Evolutionary conservation across 1,140 invertebrate genomes (phyloP).

Genomic region (Aporrectodea caliginosa): DNA sequence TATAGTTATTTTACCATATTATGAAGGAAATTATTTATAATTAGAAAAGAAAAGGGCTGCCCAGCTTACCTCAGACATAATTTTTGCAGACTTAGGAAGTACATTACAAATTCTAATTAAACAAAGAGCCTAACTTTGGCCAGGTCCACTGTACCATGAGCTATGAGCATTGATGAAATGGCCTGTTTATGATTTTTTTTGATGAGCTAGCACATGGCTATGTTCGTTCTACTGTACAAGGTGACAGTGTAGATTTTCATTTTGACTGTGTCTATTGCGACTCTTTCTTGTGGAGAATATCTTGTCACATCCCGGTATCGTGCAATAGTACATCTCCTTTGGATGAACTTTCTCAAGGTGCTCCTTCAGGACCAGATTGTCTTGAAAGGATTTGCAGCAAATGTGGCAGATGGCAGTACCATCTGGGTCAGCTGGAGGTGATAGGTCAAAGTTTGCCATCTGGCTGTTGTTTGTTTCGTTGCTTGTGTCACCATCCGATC

Average conservation of each 20-base stretch:
- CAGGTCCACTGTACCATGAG: too few species aligned
- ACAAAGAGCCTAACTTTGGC: too few species aligned
- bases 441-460: neutral
- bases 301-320: constrained; percentile 73
- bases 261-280: constrained; percentile 67
- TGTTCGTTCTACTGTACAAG: constrained; percentile 12
- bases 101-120: too few species aligned
- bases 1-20: too few species aligned
- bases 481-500: neutral
- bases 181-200: too few species aligned
- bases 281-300: constrained; percentile 73
- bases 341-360: constrained; percentile 67
- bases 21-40: too few species aligned
- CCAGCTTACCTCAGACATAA: too few species aligned
- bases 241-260: constrained; percentile 50
- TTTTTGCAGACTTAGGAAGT: too few species aligned
- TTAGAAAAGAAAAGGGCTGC: too few species aligned
- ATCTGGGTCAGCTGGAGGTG: constrained; percentile 54
- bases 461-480: neutral
- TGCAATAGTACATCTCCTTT: constrained; percentile 67
- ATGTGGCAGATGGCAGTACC: constrained; percentile 65
- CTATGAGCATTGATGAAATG: too few species aligned
- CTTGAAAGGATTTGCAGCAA: constrained; percentile 63
- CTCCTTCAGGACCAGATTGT: constrained; percentile 62
- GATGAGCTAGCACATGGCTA: too few species aligned